Percentiles rank a stretch among this genome's conserved stretches.
Evolutionary conservation across 2,888 invertebrate genomes (phyloP).

Genomic region (Ectobius pallidus): DNA sequence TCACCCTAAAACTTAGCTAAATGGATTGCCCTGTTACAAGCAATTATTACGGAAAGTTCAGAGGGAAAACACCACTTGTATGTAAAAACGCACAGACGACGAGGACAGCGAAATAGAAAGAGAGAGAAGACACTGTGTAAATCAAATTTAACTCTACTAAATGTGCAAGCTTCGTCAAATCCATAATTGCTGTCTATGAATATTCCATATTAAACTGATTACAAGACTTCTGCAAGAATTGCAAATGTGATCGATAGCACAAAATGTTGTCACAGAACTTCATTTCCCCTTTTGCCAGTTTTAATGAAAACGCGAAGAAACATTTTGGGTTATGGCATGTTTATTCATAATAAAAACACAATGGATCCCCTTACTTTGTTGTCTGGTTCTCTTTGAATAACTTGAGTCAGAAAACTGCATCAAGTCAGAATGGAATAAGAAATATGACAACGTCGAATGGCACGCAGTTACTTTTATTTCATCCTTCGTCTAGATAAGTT

Average conservation of each 20-base stretch:
- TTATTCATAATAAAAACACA: conserved; percentile 39
- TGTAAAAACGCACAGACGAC: too few relatives aligned
- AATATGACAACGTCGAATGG: too few relatives aligned
- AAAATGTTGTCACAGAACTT: not conserved
- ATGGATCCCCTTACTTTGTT: not conserved
- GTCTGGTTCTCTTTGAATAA: not conserved
- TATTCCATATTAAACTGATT: conserved; percentile 42
- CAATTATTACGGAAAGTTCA: too few relatives aligned
- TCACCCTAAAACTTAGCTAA: too few relatives aligned
- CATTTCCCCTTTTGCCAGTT: conserved; percentile 26
- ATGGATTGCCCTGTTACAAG: too few relatives aligned
- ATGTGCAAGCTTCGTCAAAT: conserved; percentile 35
- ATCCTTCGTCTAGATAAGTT: too few relatives aligned
- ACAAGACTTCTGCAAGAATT: conserved; percentile 34
- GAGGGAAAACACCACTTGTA: too few relatives aligned
- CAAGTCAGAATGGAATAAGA: too few relatives aligned
- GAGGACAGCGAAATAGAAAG: too few relatives aligned
- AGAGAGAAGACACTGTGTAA: conserved; percentile 24
- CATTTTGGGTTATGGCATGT: conserved; percentile 33
- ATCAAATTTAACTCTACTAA: conserved; percentile 40
- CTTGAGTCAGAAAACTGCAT: not conserved
- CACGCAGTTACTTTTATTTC: too few relatives aligned
- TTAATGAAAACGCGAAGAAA: conserved; percentile 37
- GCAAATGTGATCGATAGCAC: conserved; percentile 29
- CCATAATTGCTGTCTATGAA: conserved; percentile 40